Base-by-base conservation (phyloP, 2,888 invertebrate species). In the Amaurobius ferox region DNA sequence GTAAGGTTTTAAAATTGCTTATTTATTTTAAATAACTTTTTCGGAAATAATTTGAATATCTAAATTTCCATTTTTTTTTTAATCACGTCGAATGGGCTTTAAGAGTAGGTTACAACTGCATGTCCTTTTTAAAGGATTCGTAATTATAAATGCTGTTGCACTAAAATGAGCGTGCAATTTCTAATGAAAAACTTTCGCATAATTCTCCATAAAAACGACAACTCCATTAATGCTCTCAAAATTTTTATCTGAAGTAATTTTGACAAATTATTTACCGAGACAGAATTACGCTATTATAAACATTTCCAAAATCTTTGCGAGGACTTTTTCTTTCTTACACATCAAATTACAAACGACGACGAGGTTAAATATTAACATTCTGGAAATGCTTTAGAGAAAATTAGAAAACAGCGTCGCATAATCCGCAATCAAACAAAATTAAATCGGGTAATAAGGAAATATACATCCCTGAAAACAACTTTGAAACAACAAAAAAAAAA, bases 351-450 rank as follows among this genome's bases (percentile, higher is more conserved):
- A 7, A 26, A 1, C 13, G 26, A 16, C 68, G n/a, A 26, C 9
- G 40, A 7, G 19, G 40, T 68, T 73, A 61, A 66, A 80, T 35
- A 80, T 80, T 80, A 66, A 68, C 61, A 23, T 39, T n/a, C 28
- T 19, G 19, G 55, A 67, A 44, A 19, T 39, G 28, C 29, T 16
- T 70, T 55, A 78, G 16, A 61, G 48, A 26, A 35, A 68, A 68
- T 48, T 72, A 26, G 40, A 68, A 39, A 74, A 73, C 30, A 48
- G 39, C 40, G 23, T n/a, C 55, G 26, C 23, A 28, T 74, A 74
- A 80, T 40, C 68, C 68, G 35, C 40, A 44, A 62, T 64, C 40
- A 40, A 64, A 79, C 62, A 79, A 79, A 55, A 80, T 74, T 80
- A 80, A 74, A 30, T 74, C 48, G 29, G 29, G 26, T 68, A 68